phyloP scores from a whole-genome alignment of 2,888 invertebrate species.

The Lordiphosa fenestrarum region DNA sequence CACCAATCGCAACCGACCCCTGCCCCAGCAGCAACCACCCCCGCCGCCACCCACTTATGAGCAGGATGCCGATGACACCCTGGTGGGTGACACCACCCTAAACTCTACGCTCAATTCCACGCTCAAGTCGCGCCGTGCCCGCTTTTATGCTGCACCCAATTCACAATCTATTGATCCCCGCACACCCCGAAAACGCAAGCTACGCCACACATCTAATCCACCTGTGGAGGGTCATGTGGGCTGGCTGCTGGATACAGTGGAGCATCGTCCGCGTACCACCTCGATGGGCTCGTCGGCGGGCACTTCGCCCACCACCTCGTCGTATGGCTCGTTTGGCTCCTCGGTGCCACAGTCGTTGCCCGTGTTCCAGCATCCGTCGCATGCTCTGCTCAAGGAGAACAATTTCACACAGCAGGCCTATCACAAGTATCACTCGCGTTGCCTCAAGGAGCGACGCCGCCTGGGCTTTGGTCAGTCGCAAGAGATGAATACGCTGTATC shows the following conservation, averaged over 20 bases:
- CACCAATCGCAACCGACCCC: slow-evolving; percentile 75
- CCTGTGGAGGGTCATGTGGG: slow-evolving; percentile 97
- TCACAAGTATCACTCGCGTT: slow-evolving; percentile 96
- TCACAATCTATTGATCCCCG: slow-evolving; percentile 84
- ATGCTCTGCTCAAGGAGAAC: slow-evolving; percentile 95
- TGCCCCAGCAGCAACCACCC: slow-evolving; percentile 82
- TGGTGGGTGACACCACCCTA: slow-evolving; percentile 56
- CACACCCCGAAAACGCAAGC: slow-evolving; percentile 92
- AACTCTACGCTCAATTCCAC: slow-evolving; percentile 75
- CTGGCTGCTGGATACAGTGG: slow-evolving; percentile 97
- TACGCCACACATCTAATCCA: slow-evolving; percentile 95
- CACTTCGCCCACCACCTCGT: slow-evolving; percentile 85
- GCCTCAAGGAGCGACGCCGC: slow-evolving; percentile 93
- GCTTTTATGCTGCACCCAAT: slow-evolving; percentile 97
- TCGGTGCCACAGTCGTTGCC: slow-evolving; percentile 91
- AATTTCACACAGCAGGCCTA: slow-evolving; percentile 99
- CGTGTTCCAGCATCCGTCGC: slow-evolving; percentile 97
- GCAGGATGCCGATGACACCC: slow-evolving; percentile 51
- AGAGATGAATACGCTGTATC: slow-evolving; percentile 99
- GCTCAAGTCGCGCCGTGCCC: slow-evolving; percentile 82
- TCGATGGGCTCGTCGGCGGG: slow-evolving; percentile 91
- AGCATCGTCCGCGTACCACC: slow-evolving; percentile 89
- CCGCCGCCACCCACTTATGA: slow-evolving; percentile 91
- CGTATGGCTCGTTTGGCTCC: slow-evolving; percentile 84
- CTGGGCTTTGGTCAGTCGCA: slow-evolving; percentile 96